Evolutionary conservation across 2,113 vertebrate genomes (phyloP).

Genomic region (Poecilia latipinna): DNA sequence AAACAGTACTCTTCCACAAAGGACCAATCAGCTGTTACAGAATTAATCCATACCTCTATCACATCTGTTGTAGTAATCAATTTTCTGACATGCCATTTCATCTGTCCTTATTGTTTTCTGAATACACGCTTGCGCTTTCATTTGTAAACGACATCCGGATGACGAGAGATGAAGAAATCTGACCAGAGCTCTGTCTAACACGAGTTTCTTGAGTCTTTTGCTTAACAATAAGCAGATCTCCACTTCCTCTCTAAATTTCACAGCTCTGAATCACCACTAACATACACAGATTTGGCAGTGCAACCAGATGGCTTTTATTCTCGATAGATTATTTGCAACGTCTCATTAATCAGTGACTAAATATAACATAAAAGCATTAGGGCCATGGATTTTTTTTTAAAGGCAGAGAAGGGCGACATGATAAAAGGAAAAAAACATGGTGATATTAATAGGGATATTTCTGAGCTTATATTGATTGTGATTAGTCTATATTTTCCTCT

Average conservation of each 20-base stretch:
- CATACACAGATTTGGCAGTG: conserved; percentile 63
- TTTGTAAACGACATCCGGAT: conserved; percentile 12
- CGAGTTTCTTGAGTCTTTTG: conserved; percentile 43
- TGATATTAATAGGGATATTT: neutral
- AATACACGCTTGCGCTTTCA: neutral
- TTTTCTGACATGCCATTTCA: conserved; percentile 41
- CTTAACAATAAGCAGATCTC: conserved; percentile 57
- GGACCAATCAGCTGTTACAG: conserved; percentile 47
- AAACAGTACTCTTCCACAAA: conserved; percentile 47
- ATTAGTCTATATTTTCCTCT: neutral
- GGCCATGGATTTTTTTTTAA: conserved; percentile 28
- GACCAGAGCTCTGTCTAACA: conserved; percentile 31
- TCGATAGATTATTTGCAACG: conserved; percentile 57
- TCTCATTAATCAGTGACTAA: conserved; percentile 55
- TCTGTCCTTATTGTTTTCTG: conserved; percentile 28
- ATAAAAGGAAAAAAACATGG: neutral
- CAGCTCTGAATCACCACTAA: conserved; percentile 63
- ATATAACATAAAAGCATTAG: conserved; percentile 41
- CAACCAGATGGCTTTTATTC: conserved; percentile 69
- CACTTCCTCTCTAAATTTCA: conserved; percentile 62
- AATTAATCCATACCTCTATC: conserved; percentile 50
- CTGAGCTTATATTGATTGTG: neutral
- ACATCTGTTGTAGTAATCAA: conserved; percentile 45
- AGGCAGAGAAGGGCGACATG: neutral
- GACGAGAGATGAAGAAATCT: conserved; percentile 19